Conservation (phyloP, 2,888 invertebrate species). For the Oligia fasciuncula region DNA sequence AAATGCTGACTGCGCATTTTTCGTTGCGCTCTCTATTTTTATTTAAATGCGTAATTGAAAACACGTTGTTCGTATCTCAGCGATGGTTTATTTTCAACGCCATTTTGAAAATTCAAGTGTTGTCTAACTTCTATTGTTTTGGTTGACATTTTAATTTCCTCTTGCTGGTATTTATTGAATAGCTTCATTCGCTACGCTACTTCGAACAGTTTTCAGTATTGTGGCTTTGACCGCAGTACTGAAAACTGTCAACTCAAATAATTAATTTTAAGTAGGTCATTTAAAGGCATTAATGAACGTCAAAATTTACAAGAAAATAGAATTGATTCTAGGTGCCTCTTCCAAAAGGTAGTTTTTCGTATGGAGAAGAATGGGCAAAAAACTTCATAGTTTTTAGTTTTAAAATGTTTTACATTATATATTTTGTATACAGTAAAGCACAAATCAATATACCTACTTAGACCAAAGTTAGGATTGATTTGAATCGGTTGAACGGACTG, state of each 20-base stretch:
- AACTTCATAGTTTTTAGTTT: too few relatives aligned
- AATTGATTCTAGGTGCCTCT: too few relatives aligned
- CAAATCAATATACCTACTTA: constrained; percentile 7
- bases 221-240: too few relatives aligned
- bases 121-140: constrained; percentile 44
- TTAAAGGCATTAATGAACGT: too few relatives aligned
- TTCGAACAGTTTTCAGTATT: constrained; percentile 7
- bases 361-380: too few relatives aligned
- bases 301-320: too few relatives aligned
- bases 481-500: too few relatives aligned
- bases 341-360: too few relatives aligned
- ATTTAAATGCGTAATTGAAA: constrained; percentile 57
- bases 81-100: constrained; percentile 23
- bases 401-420: too few relatives aligned
- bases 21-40: constrained; percentile 36
- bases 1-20: constrained; percentile 27
- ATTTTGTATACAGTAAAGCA: not conserved
- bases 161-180: constrained; percentile 39
- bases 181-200: not conserved
- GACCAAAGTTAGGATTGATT: not conserved
- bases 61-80: constrained; percentile 5
- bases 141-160: constrained; percentile 44
- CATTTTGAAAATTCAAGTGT: constrained; percentile 42
- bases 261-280: too few relatives aligned
- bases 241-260: too few relatives aligned